A percentile compares a stretch with the other conserved stretches of the same genome.
Conservation (phyloP, 2,797 vertebrate genomes). For the Serranus cabrilla region DNA sequence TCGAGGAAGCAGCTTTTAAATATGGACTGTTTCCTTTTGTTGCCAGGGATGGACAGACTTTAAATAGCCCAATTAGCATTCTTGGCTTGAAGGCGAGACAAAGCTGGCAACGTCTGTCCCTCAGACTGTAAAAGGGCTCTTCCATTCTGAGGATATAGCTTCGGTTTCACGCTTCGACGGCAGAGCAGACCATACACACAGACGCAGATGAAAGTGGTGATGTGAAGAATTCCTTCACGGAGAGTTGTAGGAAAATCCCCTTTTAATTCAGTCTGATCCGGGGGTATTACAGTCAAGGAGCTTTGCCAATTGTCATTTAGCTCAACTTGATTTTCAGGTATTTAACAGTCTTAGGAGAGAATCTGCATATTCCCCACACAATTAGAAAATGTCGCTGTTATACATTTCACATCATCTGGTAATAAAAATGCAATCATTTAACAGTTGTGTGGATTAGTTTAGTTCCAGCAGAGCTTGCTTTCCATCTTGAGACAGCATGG, state of each 20-base stretch:
- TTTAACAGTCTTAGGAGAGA: slow-evolving; percentile 46
- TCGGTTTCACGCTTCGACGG: slow-evolving; percentile 49
- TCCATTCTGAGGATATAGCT: slow-evolving; percentile 52
- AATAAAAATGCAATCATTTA: slow-evolving; percentile 37
- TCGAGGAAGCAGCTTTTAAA: slow-evolving; percentile 42
- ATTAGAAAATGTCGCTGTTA: slow-evolving; percentile 50
- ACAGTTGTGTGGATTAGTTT: slow-evolving; percentile 32
- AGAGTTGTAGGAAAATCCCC: slow-evolving; percentile 58
- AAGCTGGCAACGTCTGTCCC: slow-evolving; percentile 74
- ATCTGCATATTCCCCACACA: slow-evolving; percentile 45
- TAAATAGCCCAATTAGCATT: slow-evolving; percentile 84
- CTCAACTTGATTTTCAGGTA: slow-evolving; percentile 67
- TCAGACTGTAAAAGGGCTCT: slow-evolving; percentile 68
- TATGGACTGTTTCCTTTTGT: slow-evolving; percentile 32
- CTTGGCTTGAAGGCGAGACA: slow-evolving; percentile 75
- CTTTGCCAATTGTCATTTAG: slow-evolving; percentile 64
- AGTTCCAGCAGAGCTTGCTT: slow-evolving; percentile 3
- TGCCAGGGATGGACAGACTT: slow-evolving; percentile 59
- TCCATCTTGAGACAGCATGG: slow-evolving; percentile 7
- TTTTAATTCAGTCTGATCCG: slow-evolving; percentile 69
- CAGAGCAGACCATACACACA: slow-evolving; percentile 51
- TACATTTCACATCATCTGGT: slow-evolving; percentile 28
- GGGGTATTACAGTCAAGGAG: slow-evolving; percentile 51
- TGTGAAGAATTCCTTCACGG: slow-evolving; percentile 59
- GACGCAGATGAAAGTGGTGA: slow-evolving; percentile 53